Evolutionary conservation across 2,113 vertebrate species (phyloP), one percentile per base, ranked within the genome.

Genomic region (Seriola quinqueradiata): DNA sequence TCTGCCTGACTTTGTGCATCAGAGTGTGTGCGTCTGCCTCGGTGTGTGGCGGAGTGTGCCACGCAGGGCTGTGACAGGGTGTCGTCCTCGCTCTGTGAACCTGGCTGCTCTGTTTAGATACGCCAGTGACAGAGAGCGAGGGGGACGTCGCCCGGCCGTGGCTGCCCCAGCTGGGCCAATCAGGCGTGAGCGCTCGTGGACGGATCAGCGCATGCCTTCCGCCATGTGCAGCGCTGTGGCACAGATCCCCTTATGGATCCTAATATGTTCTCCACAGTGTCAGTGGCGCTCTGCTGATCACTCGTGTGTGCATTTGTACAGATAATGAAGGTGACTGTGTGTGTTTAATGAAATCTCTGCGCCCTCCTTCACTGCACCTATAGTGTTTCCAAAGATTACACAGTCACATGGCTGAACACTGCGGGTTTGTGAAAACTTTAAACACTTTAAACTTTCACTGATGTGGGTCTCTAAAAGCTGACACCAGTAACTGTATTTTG

Each of bases 181-280:
- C 86, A 81, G 92, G 81, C 83, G 70, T 80, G 84, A 90, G 88
- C 36, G 54, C 82, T 82, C 78, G 79, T 75, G 85, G 87, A 73
- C n/a, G 32, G 74, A 68, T 75, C 79, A 57, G 81, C 75, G 77
- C 67, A 10, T 77, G 85, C 87, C 82, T 70, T 86, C 83, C 12
- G 75, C 87, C 77, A 32, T 81, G 91, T 81, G 86, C 89, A 87
- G 83, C 42, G 64, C 82, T 63, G 84, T 86, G 89, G 85, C 92
- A 92, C 92, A 92, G 84, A 91, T 90, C 81, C 36, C 80, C 87
- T 82, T 61, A 72, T 82, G 89, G 89, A 86, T 55, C 78, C 67
- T 81, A 64, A 88, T 46, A 65, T 34, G 77, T 67, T 82, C 75
- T 82, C 88, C 66, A 68, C 73, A 54, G 85, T 46, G 68, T 81